phyloP scores from a whole-genome alignment of 2,888 invertebrate species.

The Drosophila lacicola region DNA sequence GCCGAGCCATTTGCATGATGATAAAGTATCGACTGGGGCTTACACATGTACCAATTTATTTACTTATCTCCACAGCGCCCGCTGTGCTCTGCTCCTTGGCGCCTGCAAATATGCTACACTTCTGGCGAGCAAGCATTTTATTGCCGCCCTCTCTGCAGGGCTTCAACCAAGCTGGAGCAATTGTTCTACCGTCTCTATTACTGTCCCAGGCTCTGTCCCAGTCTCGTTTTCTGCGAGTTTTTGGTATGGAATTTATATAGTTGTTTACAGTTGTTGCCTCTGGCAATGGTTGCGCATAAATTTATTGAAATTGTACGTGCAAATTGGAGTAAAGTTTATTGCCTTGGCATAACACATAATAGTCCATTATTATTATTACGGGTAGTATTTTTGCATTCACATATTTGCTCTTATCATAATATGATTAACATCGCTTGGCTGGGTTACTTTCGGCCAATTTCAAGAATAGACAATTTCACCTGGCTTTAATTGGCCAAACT shows the following conservation, averaged over 20 bases:
- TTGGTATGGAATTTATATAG: constrained; percentile 61
- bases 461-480: no score
- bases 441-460: not conserved
- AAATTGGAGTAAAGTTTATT: constrained; percentile 64
- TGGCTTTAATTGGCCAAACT: no score
- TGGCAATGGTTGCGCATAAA: constrained; percentile 57
- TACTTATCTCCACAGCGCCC: constrained; percentile 10
- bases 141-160: constrained; percentile 16
- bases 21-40: constrained; percentile 74
- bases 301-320: constrained; percentile 76
- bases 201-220: not conserved
- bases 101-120: constrained; percentile 56
- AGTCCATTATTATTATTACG: constrained; percentile 33
- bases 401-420: constrained; percentile 1
- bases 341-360: constrained; percentile 30
- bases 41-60: constrained; percentile 63
- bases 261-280: constrained; percentile 64
- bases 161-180: not conserved
- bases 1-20: constrained; percentile 67
- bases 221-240: not conserved
- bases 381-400: constrained; percentile 4
- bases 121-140: constrained; percentile 54
- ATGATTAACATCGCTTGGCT: not conserved
- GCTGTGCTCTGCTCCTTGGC: constrained; percentile 35
- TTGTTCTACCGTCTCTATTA: constrained; percentile 13